Evolutionary conservation across 2,888 invertebrate species (phyloP).

Genomic region (Troides aeacus): DNA sequence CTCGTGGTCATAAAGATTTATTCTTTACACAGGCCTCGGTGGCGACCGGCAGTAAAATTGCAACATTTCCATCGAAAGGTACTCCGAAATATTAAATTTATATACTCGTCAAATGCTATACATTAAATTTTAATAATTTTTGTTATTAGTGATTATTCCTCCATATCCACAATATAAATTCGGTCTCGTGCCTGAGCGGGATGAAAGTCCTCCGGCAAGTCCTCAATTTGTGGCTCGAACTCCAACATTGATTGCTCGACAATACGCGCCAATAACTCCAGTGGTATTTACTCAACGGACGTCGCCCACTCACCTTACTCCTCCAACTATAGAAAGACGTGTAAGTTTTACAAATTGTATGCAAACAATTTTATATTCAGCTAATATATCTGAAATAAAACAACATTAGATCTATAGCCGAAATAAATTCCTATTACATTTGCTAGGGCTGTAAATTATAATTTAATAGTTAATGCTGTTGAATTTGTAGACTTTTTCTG

Average conservation of each 20-base stretch:
- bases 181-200: conserved; percentile 47
- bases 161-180: conserved; percentile 25
- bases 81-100: not conserved
- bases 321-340: conserved; percentile 40
- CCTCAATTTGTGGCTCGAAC: conserved; percentile 58
- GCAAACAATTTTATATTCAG: not conserved
- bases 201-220: conserved; percentile 64
- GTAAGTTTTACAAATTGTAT: conserved; percentile 41
- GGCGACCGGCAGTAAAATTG: conserved; percentile 15
- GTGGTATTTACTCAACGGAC: conserved; percentile 56
- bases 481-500: conserved; percentile 14
- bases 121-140: conserved; percentile 14
- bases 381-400: too few species aligned
- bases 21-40: conserved; percentile 20
- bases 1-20: conserved; percentile 20
- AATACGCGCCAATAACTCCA: conserved; percentile 64
- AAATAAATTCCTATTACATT: not conserved
- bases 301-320: conserved; percentile 47
- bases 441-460: not conserved
- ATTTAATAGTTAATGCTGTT: not conserved
- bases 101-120: not conserved
- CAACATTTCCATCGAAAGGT: conserved; percentile 22
- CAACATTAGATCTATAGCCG: not conserved
- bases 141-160: conserved; percentile 22
- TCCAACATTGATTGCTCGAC: conserved; percentile 43